A percentile compares a stretch with the other conserved stretches of the same genome.
These are phyloP conservation scores for Anisognathus igniventris DNA, from an alignment of 2,797 vertebrate genomes.

Conservation along the genomic window DNA sequence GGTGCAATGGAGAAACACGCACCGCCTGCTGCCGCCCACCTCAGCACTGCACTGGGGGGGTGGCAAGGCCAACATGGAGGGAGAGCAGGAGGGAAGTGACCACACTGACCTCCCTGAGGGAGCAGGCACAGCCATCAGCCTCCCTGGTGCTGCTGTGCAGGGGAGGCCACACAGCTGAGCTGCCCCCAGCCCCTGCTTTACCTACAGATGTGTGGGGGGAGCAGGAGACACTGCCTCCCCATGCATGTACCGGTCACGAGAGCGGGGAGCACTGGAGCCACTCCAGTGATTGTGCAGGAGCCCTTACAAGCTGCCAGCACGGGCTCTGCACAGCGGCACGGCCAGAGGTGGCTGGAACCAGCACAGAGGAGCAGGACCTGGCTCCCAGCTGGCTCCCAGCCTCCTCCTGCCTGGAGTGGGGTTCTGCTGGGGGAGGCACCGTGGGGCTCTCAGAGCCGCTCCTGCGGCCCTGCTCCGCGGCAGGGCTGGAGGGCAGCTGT, in stretches of 20 bases:
- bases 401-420: accelerated
- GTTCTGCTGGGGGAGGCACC: background rate
- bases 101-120: background rate
- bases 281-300: accelerated
- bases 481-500: background rate
- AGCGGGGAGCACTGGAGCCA: background rate
- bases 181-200: background rate
- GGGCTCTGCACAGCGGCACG: background rate
- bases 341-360: background rate
- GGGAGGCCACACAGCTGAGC: background rate
- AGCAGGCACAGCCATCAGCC: background rate
- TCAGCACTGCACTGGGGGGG: background rate
- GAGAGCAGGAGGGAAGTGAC: background rate
- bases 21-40: background rate
- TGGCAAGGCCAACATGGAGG: accelerated
- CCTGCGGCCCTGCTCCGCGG: accelerated
- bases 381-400: background rate
- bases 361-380: background rate
- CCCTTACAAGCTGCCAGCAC: background rate
- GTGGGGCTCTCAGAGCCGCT: accelerated
- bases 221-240: background rate
- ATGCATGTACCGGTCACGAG: background rate
- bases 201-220: background rate
- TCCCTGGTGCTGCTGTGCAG: background rate
- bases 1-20: background rate